Percentiles rank a stretch among this genome's conserved stretches.
phyloP scores from a whole-genome alignment of 2,113 vertebrate species.

The Salvelinus fontinalis region DNA sequence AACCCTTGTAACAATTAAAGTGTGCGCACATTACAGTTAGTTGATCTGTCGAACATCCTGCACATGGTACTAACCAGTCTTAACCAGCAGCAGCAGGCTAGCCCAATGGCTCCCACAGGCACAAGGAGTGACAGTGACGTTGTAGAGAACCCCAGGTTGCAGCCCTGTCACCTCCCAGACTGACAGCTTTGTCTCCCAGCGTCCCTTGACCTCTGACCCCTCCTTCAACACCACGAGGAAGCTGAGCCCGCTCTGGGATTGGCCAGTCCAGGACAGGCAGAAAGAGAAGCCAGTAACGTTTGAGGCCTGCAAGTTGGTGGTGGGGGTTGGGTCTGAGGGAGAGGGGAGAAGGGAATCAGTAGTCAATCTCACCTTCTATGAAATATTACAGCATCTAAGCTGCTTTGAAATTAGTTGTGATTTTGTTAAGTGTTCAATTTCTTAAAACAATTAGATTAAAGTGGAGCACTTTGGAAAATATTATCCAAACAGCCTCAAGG shows the following conservation, averaged over 20 bases:
- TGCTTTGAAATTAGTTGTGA: neutral
- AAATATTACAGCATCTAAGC: neutral
- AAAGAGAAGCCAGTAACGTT: slow-evolving; percentile 77
- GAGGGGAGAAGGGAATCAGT: neutral
- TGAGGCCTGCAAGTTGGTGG: slow-evolving; percentile 61
- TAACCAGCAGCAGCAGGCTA: slow-evolving; percentile 39
- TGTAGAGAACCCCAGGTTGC: slow-evolving; percentile 61
- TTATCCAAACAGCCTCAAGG: too few relatives aligned
- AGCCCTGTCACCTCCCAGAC: slow-evolving; percentile 50
- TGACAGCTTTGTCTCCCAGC: slow-evolving; percentile 17
- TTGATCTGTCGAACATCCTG: too few relatives aligned
- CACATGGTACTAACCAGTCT: slow-evolving; percentile 54
- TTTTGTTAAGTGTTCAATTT: neutral
- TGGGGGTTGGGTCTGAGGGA: slow-evolving; percentile 42
- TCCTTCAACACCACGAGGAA: slow-evolving; percentile 66
- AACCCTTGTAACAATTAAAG: too few relatives aligned
- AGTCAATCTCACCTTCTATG: neutral
- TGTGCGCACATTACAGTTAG: neutral
- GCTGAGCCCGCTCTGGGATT: slow-evolving; percentile 54
- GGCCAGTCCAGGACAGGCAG: slow-evolving; percentile 72
- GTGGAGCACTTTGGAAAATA: too few relatives aligned
- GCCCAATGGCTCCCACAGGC: slow-evolving; percentile 53
- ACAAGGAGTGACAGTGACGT: slow-evolving; percentile 53
- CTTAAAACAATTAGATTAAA: too few relatives aligned
- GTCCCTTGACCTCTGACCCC: slow-evolving; percentile 1